phyloP scores from a whole-genome alignment of 2,888 invertebrate species.

The Ochropleura leucogaster region DNA sequence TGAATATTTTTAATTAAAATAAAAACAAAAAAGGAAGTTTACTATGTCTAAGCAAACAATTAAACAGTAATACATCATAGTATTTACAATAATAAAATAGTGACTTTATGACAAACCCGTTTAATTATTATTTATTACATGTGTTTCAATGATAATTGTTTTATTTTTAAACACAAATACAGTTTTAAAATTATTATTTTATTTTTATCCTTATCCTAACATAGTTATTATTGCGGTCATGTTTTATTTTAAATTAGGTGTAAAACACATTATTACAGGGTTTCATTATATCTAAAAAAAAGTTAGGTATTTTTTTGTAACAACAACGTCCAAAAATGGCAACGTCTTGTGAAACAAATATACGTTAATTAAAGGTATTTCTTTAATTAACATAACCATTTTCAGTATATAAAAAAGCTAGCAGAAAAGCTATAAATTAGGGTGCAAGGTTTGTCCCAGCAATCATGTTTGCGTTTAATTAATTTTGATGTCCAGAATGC shows the following conservation, averaged over 20 bases:
- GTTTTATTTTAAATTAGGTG: constrained; percentile 43
- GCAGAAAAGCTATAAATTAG: too few relatives aligned
- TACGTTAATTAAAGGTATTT: background rate
- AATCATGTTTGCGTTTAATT: too few relatives aligned
- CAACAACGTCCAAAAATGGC: background rate
- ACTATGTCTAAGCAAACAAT: background rate
- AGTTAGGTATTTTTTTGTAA: too few relatives aligned
- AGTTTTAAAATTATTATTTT: constrained; percentile 51
- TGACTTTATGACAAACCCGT: constrained; percentile 19
- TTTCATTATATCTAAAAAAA: background rate
- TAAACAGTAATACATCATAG: constrained; percentile 4
- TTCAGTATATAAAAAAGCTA: too few relatives aligned
- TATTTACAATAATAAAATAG: constrained; percentile 11
- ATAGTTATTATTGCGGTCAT: constrained; percentile 38
- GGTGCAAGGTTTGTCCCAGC: too few relatives aligned
- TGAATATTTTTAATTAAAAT: constrained; percentile 19
- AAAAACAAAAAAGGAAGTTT: constrained; percentile 14
- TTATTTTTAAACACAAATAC: constrained; percentile 51
- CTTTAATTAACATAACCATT: background rate
- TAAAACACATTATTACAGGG: background rate
- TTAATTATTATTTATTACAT: constrained; percentile 43
- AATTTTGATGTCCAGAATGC: too few relatives aligned
- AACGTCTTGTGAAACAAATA: background rate
- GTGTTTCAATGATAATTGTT: constrained; percentile 42
- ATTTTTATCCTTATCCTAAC: constrained; percentile 61